These are phyloP conservation scores for Priocnemis perturbator DNA, from an alignment of 2,888 invertebrate genomes.

Conservation along the genomic window DNA sequence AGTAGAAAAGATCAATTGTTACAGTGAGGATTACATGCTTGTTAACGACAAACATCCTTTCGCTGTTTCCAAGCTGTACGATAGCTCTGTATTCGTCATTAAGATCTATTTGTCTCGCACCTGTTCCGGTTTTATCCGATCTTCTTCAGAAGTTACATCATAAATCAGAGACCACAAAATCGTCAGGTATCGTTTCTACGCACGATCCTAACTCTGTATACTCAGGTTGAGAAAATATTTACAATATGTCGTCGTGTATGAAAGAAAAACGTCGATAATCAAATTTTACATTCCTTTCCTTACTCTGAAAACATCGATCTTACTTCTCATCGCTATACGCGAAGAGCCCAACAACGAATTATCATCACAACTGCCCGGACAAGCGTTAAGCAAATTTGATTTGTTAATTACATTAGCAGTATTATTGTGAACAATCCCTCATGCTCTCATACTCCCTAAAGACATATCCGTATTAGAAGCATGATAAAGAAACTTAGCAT, in stretches of 20 bases:
- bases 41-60: slow-evolving; percentile 34
- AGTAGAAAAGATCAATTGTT: slow-evolving; percentile 58
- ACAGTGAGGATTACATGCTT: slow-evolving; percentile 43
- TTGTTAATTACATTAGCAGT: slow-evolving; percentile 11
- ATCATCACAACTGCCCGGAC: slow-evolving; percentile 38
- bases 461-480: not conserved
- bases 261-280: slow-evolving; percentile 43
- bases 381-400: slow-evolving; percentile 23
- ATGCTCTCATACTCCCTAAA: not conserved
- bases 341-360: slow-evolving; percentile 21
- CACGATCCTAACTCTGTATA: slow-evolving; percentile 42
- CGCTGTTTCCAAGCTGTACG: slow-evolving; percentile 23
- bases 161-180: slow-evolving; percentile 33
- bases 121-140: slow-evolving; percentile 27
- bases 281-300: slow-evolving; percentile 48
- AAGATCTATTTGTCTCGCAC: slow-evolving; percentile 12
- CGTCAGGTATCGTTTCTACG: slow-evolving; percentile 11
- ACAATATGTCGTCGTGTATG: slow-evolving; percentile 42
- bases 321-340: not conserved
- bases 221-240: slow-evolving; percentile 54
- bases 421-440: not conserved
- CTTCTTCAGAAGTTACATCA: slow-evolving; percentile 39
- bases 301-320: slow-evolving; percentile 1
- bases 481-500: slow-evolving; percentile 1
- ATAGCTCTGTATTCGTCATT: slow-evolving; percentile 1